Evolutionary conservation across 37 sponge, comb jelly and placozoan genomes (phyloP).

Genomic region (Cladorhizidae sp.): DNA sequence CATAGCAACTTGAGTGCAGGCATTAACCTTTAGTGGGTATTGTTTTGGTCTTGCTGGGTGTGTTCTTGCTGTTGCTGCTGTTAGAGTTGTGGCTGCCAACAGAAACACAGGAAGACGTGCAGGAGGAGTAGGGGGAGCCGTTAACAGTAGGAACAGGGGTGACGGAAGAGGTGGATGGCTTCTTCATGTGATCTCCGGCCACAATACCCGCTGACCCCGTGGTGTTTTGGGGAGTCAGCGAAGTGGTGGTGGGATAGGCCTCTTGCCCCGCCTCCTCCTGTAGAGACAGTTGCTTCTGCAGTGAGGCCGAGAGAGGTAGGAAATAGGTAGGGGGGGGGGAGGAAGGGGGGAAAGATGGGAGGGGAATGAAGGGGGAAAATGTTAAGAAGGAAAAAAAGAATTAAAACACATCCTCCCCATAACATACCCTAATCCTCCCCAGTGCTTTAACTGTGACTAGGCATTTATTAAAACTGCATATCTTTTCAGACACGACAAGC

Average conservation of each 20-base stretch:
- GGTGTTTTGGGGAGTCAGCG: slow-evolving; percentile 37
- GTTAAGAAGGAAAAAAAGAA: background rate
- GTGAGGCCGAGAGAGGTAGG: background rate
- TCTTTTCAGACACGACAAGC: no score
- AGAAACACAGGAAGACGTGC: background rate
- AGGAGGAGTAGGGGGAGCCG: background rate
- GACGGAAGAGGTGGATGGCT: background rate
- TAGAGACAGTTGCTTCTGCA: slow-evolving; percentile 56
- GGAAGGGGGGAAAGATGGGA: background rate
- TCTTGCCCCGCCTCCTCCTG: slow-evolving; percentile 13
- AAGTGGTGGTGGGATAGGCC: slow-evolving; percentile 51
- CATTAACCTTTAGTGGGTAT: background rate
- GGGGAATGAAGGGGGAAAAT: background rate
- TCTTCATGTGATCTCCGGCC: background rate
- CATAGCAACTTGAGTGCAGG: no score
- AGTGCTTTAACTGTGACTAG: no score
- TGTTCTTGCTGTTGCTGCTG: slow-evolving; percentile 4
- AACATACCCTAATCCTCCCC: no score
- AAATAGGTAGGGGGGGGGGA: background rate
- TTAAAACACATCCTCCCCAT: no score
- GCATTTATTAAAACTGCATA: no score
- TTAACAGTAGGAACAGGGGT: background rate
- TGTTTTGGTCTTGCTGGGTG: background rate
- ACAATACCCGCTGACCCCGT: slow-evolving; percentile 13
- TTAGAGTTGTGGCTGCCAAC: slow-evolving; percentile 3